Evolutionary conservation across 2,888 invertebrate species (phyloP).

Genomic region (Hemaris fuciformis): DNA sequence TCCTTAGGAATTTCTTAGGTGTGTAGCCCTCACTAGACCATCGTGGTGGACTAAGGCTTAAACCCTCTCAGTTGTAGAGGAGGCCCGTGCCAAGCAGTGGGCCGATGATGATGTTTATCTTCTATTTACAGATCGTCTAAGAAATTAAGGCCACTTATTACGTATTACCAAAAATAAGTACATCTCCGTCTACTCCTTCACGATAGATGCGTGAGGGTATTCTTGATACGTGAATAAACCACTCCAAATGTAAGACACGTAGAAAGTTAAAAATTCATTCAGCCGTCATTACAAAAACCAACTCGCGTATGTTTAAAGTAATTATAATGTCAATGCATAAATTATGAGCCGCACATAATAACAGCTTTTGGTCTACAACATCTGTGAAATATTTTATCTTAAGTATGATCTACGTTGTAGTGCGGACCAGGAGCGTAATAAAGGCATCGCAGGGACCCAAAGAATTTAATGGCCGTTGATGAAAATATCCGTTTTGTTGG

Average conservation of each 20-base stretch:
- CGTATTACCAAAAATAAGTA: too few relatives aligned
- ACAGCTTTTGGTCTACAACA: conserved; percentile 53
- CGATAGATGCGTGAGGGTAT: too few relatives aligned
- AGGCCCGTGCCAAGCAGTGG: too few relatives aligned
- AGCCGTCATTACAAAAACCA: conserved; percentile 53
- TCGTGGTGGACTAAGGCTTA: too few relatives aligned
- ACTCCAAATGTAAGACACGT: conserved; percentile 20
- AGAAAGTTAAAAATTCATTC: conserved; percentile 46
- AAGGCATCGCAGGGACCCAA: conserved; percentile 9
- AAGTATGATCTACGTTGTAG: conserved; percentile 44
- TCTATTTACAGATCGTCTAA: too few relatives aligned
- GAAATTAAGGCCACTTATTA: too few relatives aligned
- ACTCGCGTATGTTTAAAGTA: conserved; percentile 54
- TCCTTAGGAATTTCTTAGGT: too few relatives aligned
- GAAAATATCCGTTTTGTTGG: not conserved
- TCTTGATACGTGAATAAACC: too few relatives aligned
- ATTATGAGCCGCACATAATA: conserved; percentile 61
- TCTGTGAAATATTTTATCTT: conserved; percentile 68
- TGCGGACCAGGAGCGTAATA: conserved; percentile 17
- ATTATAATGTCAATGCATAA: conserved; percentile 68
- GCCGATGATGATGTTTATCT: too few relatives aligned
- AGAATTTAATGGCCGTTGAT: not conserved
- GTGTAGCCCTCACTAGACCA: too few relatives aligned
- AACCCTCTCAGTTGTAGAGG: too few relatives aligned
- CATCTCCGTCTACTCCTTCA: too few relatives aligned